Conservation (phyloP, 2,113 vertebrate species). For the Chionomys nivalis region DNA sequence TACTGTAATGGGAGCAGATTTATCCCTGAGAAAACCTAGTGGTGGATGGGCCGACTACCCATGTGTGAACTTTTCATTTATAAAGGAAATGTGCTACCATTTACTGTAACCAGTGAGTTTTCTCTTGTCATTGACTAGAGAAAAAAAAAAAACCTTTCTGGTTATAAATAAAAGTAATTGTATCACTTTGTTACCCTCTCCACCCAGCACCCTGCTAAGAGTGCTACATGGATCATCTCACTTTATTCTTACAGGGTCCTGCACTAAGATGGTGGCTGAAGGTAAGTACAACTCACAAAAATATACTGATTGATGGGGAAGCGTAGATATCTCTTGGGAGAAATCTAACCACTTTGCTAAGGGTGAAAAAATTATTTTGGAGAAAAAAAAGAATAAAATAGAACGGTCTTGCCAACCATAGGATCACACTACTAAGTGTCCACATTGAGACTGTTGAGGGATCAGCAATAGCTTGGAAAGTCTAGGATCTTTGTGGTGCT, state of each 20-base stretch:
- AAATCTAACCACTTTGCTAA: not conserved
- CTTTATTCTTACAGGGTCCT: not conserved
- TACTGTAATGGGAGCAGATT: not conserved
- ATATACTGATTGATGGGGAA: not conserved
- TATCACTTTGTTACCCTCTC: not conserved
- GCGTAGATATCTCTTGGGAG: not conserved
- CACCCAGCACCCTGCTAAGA: not conserved
- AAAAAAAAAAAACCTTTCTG: accelerated
- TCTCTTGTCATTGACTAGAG: not conserved
- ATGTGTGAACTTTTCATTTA: not conserved
- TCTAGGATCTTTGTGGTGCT: not conserved
- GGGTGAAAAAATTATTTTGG: not conserved
- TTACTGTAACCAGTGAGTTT: not conserved
- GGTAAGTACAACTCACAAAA: not conserved
- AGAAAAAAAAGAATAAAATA: not conserved
- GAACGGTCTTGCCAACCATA: not conserved
- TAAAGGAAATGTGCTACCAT: not conserved
- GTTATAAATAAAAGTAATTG: not conserved
- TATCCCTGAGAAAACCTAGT: not conserved
- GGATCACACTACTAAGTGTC: not conserved
- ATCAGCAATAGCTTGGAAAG: not conserved
- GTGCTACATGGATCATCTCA: not conserved
- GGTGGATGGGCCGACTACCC: not conserved
- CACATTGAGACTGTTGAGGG: not conserved
- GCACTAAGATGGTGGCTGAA: not conserved